Evolutionary conservation across 2,888 invertebrate genomes (phyloP), one percentile per base, ranked within the genome.

Genomic region (Saturnia pavonia): DNA sequence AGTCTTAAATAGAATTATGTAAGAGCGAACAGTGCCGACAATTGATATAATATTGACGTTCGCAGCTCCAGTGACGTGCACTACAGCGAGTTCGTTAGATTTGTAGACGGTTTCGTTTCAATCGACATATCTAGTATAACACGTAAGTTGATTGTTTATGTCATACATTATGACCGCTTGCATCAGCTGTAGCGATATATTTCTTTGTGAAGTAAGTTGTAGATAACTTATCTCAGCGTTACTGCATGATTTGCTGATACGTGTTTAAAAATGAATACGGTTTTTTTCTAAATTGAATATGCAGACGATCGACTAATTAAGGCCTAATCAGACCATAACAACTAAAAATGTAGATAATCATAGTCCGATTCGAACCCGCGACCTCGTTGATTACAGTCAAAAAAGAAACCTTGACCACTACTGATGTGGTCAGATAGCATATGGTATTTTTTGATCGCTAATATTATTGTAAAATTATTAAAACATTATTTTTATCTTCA

Each of bases 321-420:
- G 14, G 4, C 16, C 27, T 60, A 27, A 60, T 60, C 25, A 27
- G 57, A 60, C 57, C 12, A 60, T 25, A 60, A 27, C 27, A 27
- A 27, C 4, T 14, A 60, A 60, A 27, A 25, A 54, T 9, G 8
- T 54, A 22, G 12, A 54, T 22, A n/a, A 54, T n/a, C 11, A 22
- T 22, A 22, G 27, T 14, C 11, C 14, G 57, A 27, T 14, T 60
- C 27, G 27, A 60, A 60, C 14, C 14, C 25, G 57, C 12, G 27
- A 60, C 54, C 22, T 54, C 54, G 54, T 54, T 54, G 22, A 54
- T 54, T 54, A 22, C 54, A 54, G 54, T 54, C 54, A 54, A n/a
- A 54, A 22, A 34, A 22, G 22, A 22, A 54, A n/a, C n/a, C 54
- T 54, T 54, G 22, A 54, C 54, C 54, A 22, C 11, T 22, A 22